A percentile compares a stretch with the other conserved stretches of the same genome.
Conservation (phyloP, 2,797 vertebrate species). For the Mormyrops boulengeri region DNA sequence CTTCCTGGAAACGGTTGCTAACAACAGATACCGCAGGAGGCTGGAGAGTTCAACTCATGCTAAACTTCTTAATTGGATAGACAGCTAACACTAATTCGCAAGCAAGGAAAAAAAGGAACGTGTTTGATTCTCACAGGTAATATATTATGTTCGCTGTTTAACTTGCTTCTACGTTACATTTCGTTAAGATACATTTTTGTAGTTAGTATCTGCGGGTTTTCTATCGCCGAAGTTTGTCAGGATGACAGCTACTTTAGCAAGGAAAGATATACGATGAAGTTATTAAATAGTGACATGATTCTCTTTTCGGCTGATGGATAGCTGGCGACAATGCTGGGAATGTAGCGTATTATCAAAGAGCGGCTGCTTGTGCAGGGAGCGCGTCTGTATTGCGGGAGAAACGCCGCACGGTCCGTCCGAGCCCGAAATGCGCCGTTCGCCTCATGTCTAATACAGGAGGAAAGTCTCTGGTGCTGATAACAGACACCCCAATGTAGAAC, state of each 20-base stretch:
- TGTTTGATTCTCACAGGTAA: not conserved
- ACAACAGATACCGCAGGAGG: conserved; percentile 48
- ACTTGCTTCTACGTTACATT: not conserved
- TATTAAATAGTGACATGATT: not conserved
- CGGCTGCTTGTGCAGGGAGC: not conserved
- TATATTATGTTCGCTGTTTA: not conserved
- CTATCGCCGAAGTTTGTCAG: not conserved
- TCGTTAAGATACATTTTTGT: not conserved
- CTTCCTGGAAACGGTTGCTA: conserved; percentile 62
- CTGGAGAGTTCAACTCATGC: not conserved
- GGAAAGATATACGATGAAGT: not conserved
- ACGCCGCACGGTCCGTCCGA: not conserved
- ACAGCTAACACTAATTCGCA: not conserved
- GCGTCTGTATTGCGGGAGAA: not conserved
- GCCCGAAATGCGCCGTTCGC: not conserved
- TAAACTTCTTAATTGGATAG: not conserved
- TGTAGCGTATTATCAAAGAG: too few species aligned
- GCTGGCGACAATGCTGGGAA: not conserved
- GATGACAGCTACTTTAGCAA: not conserved
- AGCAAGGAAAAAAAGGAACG: not conserved
- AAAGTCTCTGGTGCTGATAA: not conserved
- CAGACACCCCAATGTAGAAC: not conserved
- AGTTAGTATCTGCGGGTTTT: not conserved
- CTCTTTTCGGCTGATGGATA: not conserved
- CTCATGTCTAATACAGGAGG: not conserved